These are phyloP conservation scores for Uromys caudimaculatus DNA, from an alignment of 2,797 vertebrate genomes.

Conservation along the genomic window DNA sequence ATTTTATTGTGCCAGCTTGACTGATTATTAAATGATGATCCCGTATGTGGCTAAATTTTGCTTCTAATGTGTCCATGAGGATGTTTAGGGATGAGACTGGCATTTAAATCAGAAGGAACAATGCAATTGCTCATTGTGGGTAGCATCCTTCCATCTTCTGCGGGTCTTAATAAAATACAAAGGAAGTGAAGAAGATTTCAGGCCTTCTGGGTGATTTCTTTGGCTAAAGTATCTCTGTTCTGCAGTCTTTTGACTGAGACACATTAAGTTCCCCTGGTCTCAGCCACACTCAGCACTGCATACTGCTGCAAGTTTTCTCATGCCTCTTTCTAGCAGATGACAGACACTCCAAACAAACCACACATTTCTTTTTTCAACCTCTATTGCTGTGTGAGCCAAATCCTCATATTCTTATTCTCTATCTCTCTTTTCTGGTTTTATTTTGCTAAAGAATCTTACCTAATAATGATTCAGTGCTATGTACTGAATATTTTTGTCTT, in stretches of 20 bases:
- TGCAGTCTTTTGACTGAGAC: neutral
- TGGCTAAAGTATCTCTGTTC: neutral
- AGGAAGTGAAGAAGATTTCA: neutral
- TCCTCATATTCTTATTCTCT: neutral
- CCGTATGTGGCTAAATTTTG: neutral
- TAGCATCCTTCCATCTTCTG: neutral
- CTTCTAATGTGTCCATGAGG: neutral
- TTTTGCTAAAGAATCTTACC: neutral
- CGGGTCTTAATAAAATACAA: neutral
- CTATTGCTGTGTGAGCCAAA: neutral
- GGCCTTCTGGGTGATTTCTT: neutral
- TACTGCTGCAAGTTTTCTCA: neutral
- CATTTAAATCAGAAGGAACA: neutral
- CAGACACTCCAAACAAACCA: neutral
- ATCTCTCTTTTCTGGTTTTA: neutral
- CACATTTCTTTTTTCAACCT: neutral
- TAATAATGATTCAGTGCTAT: neutral
- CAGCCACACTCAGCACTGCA: neutral
- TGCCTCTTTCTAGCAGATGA: neutral
- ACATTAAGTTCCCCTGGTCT: neutral
- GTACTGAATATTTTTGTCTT: neutral
- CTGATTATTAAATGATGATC: neutral
- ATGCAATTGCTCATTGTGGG: neutral
- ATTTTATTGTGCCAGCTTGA: neutral
- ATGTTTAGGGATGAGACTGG: neutral